Evolutionary conservation across 1,140 invertebrate genomes (phyloP).

Genomic region (Homarus americanus): DNA sequence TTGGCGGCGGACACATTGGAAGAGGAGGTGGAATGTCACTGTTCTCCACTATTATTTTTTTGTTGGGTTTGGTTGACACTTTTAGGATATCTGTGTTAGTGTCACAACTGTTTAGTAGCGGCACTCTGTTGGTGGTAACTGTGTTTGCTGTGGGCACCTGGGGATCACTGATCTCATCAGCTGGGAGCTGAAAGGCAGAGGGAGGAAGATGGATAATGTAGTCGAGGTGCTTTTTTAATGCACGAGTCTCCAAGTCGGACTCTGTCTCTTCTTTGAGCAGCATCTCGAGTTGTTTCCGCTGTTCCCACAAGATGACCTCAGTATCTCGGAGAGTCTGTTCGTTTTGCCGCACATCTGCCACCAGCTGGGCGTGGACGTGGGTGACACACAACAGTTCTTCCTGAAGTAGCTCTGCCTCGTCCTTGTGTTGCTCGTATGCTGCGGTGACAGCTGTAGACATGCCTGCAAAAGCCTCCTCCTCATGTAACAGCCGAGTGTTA

Average conservation of each 20-base stretch:
- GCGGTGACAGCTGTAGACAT: constrained; percentile 49
- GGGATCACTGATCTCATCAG: neutral
- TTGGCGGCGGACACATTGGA: constrained; percentile 60
- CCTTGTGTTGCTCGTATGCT: constrained; percentile 52
- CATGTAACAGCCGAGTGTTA: constrained; percentile 58
- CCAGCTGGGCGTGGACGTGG: constrained; percentile 79
- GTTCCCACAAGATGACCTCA: constrained; percentile 82
- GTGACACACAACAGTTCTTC: constrained; percentile 77
- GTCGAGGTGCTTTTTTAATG: constrained; percentile 67
- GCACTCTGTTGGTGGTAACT: constrained; percentile 35
- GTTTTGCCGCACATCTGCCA: constrained; percentile 83
- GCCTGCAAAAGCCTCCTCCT: constrained; percentile 70
- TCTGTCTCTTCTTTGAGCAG: constrained; percentile 83
- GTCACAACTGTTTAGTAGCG: neutral
- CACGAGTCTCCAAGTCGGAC: constrained; percentile 80
- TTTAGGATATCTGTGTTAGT: neutral
- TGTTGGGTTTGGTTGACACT: neutral
- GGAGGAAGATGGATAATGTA: constrained; percentile 73
- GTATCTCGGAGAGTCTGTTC: constrained; percentile 83
- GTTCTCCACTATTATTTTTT: neutral
- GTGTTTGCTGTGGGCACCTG: neutral
- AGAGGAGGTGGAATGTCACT: constrained; percentile 58
- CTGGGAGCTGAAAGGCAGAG: constrained; percentile 68
- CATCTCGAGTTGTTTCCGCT: constrained; percentile 82
- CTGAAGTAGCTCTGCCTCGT: constrained; percentile 73